Evolutionary conservation across 1,140 invertebrate genomes (phyloP).

Genomic region (Paramacrobiotus metropolitanus): DNA sequence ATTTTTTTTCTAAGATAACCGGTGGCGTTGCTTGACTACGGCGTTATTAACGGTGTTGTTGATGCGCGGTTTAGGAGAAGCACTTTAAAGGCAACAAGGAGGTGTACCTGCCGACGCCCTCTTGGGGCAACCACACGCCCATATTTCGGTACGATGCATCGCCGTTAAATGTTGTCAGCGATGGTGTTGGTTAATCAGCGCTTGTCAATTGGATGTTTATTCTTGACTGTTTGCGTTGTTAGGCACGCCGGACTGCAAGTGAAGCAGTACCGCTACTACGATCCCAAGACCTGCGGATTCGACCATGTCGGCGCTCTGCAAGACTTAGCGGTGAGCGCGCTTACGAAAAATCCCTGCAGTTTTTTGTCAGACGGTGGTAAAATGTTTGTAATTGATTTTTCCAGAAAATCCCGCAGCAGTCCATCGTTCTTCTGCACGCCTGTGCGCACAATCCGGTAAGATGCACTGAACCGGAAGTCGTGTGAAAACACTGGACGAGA

Average conservation of each 20-base stretch:
- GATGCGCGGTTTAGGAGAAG: conserved; percentile 23
- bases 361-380: not conserved
- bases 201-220: no score
- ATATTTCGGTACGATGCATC: conserved; percentile 45
- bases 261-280: conserved; percentile 83
- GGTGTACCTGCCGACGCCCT: conserved; percentile 74
- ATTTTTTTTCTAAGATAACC: no score
- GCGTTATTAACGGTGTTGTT: not conserved
- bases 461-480: conserved; percentile 16
- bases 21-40: not conserved
- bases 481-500: not conserved
- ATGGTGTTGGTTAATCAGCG: not conserved
- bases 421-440: conserved; percentile 79
- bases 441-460: conserved; percentile 89
- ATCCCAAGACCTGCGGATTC: conserved; percentile 79
- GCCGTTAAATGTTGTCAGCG: not conserved
- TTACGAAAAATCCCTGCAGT: not conserved
- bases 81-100: conserved; percentile 63
- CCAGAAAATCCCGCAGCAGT: conserved; percentile 74
- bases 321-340: conserved; percentile 55
- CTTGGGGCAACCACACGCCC: conserved; percentile 93
- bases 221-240: conserved; percentile 1
- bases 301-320: conserved; percentile 72
- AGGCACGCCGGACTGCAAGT: conserved; percentile 53
- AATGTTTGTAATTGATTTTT: not conserved